phyloP scores from a whole-genome alignment of 2,888 invertebrate species.

The Pseudococcus viburni region DNA sequence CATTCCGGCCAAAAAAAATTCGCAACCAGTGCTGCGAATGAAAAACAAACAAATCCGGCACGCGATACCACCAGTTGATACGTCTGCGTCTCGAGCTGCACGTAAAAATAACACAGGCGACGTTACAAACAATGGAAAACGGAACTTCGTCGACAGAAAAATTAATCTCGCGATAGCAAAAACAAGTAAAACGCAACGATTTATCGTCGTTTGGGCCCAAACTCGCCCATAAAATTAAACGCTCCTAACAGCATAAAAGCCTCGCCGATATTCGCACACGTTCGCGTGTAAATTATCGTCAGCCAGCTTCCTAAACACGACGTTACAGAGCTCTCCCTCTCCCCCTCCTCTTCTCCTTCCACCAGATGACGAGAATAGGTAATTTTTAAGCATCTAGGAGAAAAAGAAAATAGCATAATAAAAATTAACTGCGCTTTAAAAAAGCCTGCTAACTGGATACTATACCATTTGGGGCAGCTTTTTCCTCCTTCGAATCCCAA shows the following conservation, averaged over 20 bases:
- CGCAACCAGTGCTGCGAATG: no score
- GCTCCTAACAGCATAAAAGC: slow-evolving; percentile 31
- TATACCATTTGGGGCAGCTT: not conserved
- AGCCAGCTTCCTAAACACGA: not conserved
- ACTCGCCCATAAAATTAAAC: slow-evolving; percentile 34
- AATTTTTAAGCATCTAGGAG: not conserved
- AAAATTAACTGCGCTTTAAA: slow-evolving; percentile 49
- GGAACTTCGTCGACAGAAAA: slow-evolving; percentile 9
- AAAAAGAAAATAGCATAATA: slow-evolving; percentile 39
- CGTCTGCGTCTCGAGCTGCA: no score
- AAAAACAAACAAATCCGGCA: no score
- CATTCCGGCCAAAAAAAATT: no score
- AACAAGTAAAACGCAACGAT: slow-evolving; percentile 31
- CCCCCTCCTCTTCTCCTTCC: not conserved
- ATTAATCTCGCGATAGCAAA: not conserved
- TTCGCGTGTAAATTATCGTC: slow-evolving; percentile 39
- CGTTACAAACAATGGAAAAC: not conserved
- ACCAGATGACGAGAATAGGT: not conserved
- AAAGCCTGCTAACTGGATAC: slow-evolving; percentile 14
- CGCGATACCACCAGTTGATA: no score
- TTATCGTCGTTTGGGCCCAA: slow-evolving; percentile 33
- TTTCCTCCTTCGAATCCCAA: not conserved
- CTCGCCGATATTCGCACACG: not conserved
- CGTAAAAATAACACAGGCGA: not conserved
- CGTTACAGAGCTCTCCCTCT: not conserved